Evolutionary conservation across 2,113 vertebrate genomes (phyloP).

Genomic region (Nesoenas mayeri): DNA sequence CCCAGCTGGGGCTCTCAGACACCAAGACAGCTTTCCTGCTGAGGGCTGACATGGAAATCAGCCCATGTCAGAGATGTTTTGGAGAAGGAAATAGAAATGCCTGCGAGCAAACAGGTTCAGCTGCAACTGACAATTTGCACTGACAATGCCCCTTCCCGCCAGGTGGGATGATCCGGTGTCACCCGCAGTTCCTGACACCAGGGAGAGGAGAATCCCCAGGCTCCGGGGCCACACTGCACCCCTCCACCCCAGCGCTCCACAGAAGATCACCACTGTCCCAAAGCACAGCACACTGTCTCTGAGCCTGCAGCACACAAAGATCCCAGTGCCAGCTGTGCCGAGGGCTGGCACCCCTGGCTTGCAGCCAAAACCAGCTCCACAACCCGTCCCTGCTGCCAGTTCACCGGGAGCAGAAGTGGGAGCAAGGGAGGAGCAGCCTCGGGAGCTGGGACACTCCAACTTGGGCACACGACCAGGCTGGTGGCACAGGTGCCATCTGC

Average conservation of each 20-base stretch:
- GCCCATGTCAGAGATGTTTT: accelerated
- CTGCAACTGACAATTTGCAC: accelerated
- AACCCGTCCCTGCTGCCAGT: background rate
- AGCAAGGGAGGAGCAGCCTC: background rate
- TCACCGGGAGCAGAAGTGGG: background rate
- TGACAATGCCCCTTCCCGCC: background rate
- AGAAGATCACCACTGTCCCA: background rate
- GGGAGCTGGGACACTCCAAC: background rate
- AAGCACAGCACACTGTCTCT: background rate
- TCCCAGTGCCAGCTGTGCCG: accelerated
- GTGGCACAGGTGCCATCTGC: background rate
- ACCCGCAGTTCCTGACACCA: background rate
- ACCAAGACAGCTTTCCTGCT: background rate
- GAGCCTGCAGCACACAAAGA: accelerated
- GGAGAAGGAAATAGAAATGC: background rate
- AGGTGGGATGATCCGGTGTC: accelerated
- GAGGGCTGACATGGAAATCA: background rate
- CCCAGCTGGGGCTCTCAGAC: background rate
- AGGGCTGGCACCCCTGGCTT: background rate
- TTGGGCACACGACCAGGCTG: background rate
- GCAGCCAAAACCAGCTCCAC: accelerated
- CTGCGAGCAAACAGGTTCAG: background rate
- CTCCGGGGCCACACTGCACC: accelerated
- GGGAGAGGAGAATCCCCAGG: background rate
- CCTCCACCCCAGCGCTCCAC: background rate